Conservation (phyloP, 2,113 vertebrate species). For the Ginglymostoma cirratum region DNA sequence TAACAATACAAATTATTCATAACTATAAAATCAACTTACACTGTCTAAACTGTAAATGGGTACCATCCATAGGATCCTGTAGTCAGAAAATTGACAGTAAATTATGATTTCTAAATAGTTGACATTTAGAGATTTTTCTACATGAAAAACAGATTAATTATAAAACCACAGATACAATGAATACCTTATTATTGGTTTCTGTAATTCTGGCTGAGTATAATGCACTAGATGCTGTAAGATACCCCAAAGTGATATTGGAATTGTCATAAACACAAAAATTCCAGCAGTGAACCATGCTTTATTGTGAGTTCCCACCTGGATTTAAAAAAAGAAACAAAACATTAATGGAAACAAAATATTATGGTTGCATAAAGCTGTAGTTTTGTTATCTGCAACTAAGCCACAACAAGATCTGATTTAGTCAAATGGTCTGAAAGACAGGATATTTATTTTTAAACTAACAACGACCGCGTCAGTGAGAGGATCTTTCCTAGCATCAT, state of each 20-base stretch:
- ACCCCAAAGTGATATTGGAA: conserved; percentile 91
- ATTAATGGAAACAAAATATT: conserved; percentile 9
- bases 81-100: conserved; percentile 45
- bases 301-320: conserved; percentile 80
- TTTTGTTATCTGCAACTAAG: neutral
- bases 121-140: neutral
- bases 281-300: conserved; percentile 97
- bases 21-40: conserved; percentile 67
- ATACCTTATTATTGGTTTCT: conserved; percentile 97
- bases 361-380: neutral
- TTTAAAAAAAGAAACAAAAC: conserved; percentile 37
- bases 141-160: neutral
- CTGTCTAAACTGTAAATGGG: conserved; percentile 98
- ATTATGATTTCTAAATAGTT: neutral
- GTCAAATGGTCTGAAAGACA: neutral
- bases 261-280: conserved; percentile 92
- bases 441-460: neutral
- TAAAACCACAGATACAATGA: neutral
- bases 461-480: neutral
- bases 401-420: neutral
- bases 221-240: conserved; percentile 94
- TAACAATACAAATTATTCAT: neutral
- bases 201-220: conserved; percentile 91
- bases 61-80: conserved; percentile 98
- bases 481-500: neutral